These are phyloP conservation scores for Amblyornis subalaris DNA, from an alignment of 2,113 vertebrate genomes.

Conservation along the genomic window DNA sequence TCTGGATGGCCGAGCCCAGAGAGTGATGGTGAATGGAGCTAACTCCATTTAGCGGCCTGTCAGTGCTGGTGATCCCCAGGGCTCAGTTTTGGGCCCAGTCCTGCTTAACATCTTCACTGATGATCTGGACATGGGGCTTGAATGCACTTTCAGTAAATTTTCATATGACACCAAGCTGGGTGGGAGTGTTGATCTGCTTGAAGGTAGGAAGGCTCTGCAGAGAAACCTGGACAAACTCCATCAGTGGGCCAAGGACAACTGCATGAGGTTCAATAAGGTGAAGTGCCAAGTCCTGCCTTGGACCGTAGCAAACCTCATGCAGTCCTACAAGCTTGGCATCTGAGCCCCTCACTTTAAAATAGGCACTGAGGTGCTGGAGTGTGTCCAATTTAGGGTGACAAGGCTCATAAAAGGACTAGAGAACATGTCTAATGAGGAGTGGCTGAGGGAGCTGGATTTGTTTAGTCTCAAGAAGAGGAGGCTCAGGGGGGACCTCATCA, in stretches of 20 bases:
- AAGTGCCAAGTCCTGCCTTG: not conserved
- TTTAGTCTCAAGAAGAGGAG: not conserved
- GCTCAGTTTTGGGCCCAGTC: not conserved
- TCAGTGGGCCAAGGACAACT: not conserved
- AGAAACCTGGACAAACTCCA: not conserved
- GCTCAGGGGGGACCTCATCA: not conserved
- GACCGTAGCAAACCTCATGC: not conserved
- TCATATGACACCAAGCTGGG: not conserved
- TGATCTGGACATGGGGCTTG: not conserved
- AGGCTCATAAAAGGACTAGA: not conserved
- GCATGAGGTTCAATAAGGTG: not conserved
- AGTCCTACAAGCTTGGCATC: not conserved
- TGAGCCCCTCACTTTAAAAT: not conserved
- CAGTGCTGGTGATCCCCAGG: not conserved
- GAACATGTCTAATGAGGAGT: not conserved
- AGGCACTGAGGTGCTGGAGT: not conserved
- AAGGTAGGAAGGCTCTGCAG: not conserved
- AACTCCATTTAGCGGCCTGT: not conserved
- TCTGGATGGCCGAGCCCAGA: not conserved
- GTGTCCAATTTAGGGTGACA: not conserved
- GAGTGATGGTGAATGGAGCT: not conserved
- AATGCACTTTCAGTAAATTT: not conserved
- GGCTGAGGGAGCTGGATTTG: not conserved
- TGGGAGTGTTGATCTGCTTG: not conserved
- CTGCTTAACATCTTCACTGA: not conserved